Base-by-base conservation (phyloP, 2,888 invertebrate species). In the Psylliodes chrysocephalus region DNA sequence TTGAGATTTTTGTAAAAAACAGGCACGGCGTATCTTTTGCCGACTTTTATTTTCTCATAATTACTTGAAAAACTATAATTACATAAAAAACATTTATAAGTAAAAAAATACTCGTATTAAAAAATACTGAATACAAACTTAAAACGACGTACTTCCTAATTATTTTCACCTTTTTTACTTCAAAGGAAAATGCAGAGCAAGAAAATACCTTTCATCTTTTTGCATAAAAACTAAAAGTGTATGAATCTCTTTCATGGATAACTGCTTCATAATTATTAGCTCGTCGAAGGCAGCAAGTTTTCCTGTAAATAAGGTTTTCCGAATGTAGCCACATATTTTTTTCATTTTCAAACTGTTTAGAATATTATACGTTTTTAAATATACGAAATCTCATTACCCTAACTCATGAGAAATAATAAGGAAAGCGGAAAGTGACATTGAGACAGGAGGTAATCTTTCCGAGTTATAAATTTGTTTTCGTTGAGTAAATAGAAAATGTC, bases 291-390 rank as follows among this genome's bases (percentile, higher is more conserved):
- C 44, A 19, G 17, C 44, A 19, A 44, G 8, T 49, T 49, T 49
- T 49, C 19, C 49, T 49, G 49, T 15, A 49, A 49, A 28, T 49
- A 49, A 28, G 28, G 30, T 49, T 49, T 49, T 49, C 28, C 49
- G 44, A n/a, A 10, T 19, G 18, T 7, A 19, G 15, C 15, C 19
- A 14, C 49, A 28, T 49, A 49, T 28, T 49, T 49, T 49, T 49
- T 22, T 10, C 22, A 25, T 22, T 40, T 22, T 46, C 46, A 28
- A 30, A 49, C 49, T 28, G 46, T 49, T 49, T 49, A 28, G 49
- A 12, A 30, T 14, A 49, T 49, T 49, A 49, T 49, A 30, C 49
- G 49, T 12, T 28, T 49, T 49, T 49, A 49, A 49, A 49, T 49
- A 28, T 15, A 12, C 12, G 10, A 15, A 28, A 28, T 30, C 25